Evolutionary conservation across 2,888 invertebrate genomes (phyloP), one percentile per base, ranked within the genome.

Genomic region (Allolobophora icterica): DNA sequence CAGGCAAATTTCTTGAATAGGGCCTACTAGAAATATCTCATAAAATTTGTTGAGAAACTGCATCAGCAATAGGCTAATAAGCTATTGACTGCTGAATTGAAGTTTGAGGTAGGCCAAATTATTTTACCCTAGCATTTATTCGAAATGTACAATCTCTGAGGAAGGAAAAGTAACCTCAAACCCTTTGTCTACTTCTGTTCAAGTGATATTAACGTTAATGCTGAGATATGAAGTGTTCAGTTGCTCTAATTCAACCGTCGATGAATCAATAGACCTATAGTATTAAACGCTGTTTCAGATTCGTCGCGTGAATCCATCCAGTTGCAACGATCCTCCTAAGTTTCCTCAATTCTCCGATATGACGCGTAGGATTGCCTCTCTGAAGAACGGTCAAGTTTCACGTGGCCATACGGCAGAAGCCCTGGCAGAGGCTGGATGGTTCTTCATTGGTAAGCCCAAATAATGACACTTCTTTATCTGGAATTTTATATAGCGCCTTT

Each of bases 371-470:
- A 87, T 87, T 87, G 8, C 21, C 5, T 87, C 87, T 87, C 35
- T 87, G 35, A 38, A 87, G 35, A 38, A 24, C 21, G 35, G 38
- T n/a, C 33, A 87, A 38, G 87, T 87, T 17, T 30, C 87, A 24
- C 87, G 21, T 30, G 87, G 87, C 5, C 87, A 38, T 24, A 87
- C 87, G 0, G 87, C 87, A 21, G 87, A 87, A 87, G 87, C 5
- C 19, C 24, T 87, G 34, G 87, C 87, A 35, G 87, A 87, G 21
- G 34, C 87, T 38, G 87, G 87, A 17, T 87, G 87, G 87, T 87
- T 87, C 38, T 38, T 35, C 87, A 87, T 34, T 19, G 87, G 87
- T 87, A 35, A 87, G 87, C 5, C 6, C n/a, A 71, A 8, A 71
- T 17, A n/a, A 30, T 13, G 45, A 71, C 17, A 71, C 11, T n/a